Evolutionary conservation across 2,888 invertebrate species (phyloP), one percentile per base, ranked within the genome.

Genomic region (Cantharis nigra): DNA sequence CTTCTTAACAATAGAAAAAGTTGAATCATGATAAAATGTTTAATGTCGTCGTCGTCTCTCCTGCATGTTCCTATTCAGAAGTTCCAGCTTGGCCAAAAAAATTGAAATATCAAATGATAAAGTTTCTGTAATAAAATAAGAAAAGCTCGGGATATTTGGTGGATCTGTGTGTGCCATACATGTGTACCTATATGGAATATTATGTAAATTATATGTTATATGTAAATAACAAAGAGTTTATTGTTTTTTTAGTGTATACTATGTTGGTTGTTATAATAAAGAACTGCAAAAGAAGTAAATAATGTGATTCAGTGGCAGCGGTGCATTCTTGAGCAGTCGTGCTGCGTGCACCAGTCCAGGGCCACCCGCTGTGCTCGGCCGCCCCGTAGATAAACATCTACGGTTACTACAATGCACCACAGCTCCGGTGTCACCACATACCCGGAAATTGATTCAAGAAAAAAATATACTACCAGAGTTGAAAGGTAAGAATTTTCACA

Each of bases 281-380:
- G 79, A 72, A 67, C 63, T 67, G 63, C 69, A 79, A 81, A 80
- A 79, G 72, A 74, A 74, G 75, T 70, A 72, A 80, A 76, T 80
- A 81, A 82, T 80, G 81, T 76, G 80, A 80, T 82, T 81, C 82
- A 80, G 82, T 79, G 79, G 79, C 74, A 76, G 65, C 71, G 78
- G 75, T 80, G 80, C 82, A 81, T 81, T 81, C 80, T 79, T 78
- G 74, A 76, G 77, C 75, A 79, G 79, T 82, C 82, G 82, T 82
- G 82, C 80, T 82, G 82, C 81, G 82, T 82, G 81, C 79, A 74
- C 79, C 71, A 72, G 74, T 73, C 73, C 79, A 71, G 72, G 81
- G 82, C 81, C 81, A 80, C 80, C 81, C 78, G 78, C 78, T 79
- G 80, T 73, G 80, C 67, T 71, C 73, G 77, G 74, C 76, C 76